Conservation (phyloP, 2,888 invertebrate genomes). For the Apamea sordens region DNA sequence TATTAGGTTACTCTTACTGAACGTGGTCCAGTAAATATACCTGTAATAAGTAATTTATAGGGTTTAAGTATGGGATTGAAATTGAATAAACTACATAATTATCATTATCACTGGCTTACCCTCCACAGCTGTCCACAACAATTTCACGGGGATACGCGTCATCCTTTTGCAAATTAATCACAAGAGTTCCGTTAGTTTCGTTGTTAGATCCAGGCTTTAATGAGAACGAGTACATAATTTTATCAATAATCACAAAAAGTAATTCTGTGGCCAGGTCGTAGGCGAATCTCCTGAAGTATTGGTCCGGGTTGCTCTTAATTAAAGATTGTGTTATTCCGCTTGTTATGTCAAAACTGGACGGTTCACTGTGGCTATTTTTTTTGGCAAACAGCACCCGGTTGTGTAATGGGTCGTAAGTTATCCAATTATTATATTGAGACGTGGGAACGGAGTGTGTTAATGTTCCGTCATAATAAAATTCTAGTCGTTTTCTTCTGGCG, state of each 20-base stretch:
- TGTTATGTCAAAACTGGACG: background rate
- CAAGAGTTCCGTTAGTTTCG: background rate
- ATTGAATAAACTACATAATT: no score
- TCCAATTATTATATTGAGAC: background rate
- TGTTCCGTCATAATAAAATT: conserved; percentile 8
- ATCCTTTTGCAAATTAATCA: background rate
- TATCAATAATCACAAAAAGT: background rate
- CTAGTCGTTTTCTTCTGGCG: background rate
- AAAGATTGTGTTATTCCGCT: background rate
- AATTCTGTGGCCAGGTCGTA: background rate
- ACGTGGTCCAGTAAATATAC: no score
- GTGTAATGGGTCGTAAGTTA: background rate
- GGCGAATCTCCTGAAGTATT: background rate
- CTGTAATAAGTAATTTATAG: no score
- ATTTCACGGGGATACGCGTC: background rate
- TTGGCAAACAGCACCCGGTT: background rate
- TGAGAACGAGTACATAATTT: background rate
- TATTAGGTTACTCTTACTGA: no score
- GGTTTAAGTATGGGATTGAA: no score
- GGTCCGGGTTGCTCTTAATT: background rate
- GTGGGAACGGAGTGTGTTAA: background rate
- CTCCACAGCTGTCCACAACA: background rate
- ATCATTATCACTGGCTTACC: background rate
- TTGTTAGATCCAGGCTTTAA: background rate
- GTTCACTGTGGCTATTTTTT: fast-evolving